phyloP scores from a whole-genome alignment of 2,888 invertebrate genomes.

The Amiota minor region DNA sequence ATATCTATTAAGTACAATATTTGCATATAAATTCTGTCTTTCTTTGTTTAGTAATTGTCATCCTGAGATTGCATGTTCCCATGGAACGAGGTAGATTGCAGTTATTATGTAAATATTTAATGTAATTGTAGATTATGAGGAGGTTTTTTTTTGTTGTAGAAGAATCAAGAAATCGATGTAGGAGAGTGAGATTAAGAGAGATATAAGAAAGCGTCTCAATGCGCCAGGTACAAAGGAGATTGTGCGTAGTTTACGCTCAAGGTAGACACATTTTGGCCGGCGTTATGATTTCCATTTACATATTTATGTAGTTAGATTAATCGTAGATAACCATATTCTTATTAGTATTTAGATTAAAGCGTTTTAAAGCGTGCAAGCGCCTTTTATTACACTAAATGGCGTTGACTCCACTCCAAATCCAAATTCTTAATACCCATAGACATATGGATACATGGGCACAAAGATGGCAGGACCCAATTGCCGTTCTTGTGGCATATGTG shows the following conservation, averaged over 20 bases:
- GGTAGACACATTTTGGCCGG: constrained; percentile 56
- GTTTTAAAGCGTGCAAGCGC: constrained; percentile 62
- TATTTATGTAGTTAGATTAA: constrained; percentile 17
- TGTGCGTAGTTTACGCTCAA: constrained; percentile 43
- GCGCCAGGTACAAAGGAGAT: constrained; percentile 58
- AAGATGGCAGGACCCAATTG: constrained; percentile 79
- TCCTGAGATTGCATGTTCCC: constrained; percentile 4
- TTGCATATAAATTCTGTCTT: constrained; percentile 54
- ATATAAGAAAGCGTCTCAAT: constrained; percentile 50
- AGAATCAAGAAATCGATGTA: background rate
- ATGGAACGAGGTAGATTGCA: constrained; percentile 21
- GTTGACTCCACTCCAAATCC: background rate
- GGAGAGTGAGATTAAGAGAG: constrained; percentile 4
- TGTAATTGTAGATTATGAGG: too few relatives aligned
- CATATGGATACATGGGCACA: constrained; percentile 77
- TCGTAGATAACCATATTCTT: constrained; percentile 28
- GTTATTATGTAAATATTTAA: background rate
- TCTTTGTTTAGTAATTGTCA: constrained; percentile 35
- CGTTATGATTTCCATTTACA: constrained; percentile 37
- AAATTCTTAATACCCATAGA: constrained; percentile 76
- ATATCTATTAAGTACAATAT: constrained; percentile 64
- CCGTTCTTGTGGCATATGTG: constrained; percentile 81
- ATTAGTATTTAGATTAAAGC: constrained; percentile 33
- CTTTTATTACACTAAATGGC: constrained; percentile 49
- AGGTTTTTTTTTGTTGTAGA: background rate